Evolutionary conservation across 2,113 vertebrate genomes (phyloP).

Genomic region (Otolemur garnettii): DNA sequence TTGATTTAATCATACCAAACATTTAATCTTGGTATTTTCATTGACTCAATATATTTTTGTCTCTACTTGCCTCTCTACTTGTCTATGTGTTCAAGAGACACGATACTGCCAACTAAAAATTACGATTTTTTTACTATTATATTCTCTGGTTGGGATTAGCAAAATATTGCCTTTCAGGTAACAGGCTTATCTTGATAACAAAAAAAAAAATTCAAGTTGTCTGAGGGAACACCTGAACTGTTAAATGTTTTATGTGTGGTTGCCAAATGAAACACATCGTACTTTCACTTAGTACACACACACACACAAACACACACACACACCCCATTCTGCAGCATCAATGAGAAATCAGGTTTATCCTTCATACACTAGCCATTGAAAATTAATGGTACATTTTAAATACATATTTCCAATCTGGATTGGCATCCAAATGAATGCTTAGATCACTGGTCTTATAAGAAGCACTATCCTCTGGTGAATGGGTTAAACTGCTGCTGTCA

Average conservation of each 20-base stretch:
- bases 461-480: constrained; percentile 85
- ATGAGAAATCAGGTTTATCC: constrained; percentile 63
- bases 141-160: not conserved
- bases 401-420: constrained; percentile 73
- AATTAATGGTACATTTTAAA: constrained; percentile 80
- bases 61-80: not conserved
- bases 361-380: constrained; percentile 73
- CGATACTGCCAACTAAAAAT: not conserved
- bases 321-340: not conserved
- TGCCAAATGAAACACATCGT: not conserved
- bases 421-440: constrained; percentile 85
- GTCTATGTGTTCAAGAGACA: not conserved
- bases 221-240: constrained; percentile 65
- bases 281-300: not conserved
- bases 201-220: constrained; percentile 18
- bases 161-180: constrained; percentile 13
- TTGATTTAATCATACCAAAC: not conserved
- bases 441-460: constrained; percentile 81
- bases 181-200: not conserved
- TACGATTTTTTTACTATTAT: not conserved
- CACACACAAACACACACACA: not conserved
- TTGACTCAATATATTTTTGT: not conserved
- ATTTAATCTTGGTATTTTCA: not conserved
- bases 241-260: constrained; percentile 75
- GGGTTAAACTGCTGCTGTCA: constrained; percentile 89